These are phyloP conservation scores for Zhuqinia jingwanae DNA, from an alignment of 2,888 invertebrate genomes.

Conservation along the genomic window DNA sequence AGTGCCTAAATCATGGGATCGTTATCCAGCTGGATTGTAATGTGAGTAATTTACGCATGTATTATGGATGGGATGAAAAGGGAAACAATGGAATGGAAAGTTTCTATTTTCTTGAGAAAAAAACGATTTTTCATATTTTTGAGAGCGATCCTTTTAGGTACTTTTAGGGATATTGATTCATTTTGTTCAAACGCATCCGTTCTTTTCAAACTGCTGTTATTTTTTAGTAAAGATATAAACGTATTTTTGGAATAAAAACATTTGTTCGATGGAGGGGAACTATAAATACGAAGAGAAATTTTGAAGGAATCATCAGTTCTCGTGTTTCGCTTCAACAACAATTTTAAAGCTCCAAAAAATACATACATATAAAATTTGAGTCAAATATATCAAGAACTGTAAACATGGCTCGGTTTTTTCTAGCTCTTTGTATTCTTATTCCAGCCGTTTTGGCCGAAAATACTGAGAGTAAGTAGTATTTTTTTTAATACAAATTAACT, in stretches of 20 bases:
- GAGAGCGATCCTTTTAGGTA: not conserved
- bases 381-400: too few species aligned
- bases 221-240: too few species aligned
- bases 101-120: too few species aligned
- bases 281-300: constrained; percentile 17
- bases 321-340: not conserved
- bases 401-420: constrained; percentile 14
- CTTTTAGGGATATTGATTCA: not conserved
- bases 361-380: not conserved
- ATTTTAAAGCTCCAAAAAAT: not conserved
- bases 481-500: too few species aligned
- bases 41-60: not conserved
- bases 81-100: too few species aligned
- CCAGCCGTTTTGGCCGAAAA: constrained; percentile 4
- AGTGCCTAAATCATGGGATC: too few species aligned
- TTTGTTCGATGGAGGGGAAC: not conserved
- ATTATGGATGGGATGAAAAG: not conserved
- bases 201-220: not conserved
- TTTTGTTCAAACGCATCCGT: not conserved
- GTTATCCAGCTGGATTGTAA: too few species aligned
- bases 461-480: not conserved
- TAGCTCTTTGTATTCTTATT: too few species aligned
- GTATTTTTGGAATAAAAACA: too few species aligned
- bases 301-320: constrained; percentile 19
- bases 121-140: too few species aligned